Evolutionary conservation across 2,113 vertebrate genomes (phyloP).

Genomic region (Hyperopisus bebe): DNA sequence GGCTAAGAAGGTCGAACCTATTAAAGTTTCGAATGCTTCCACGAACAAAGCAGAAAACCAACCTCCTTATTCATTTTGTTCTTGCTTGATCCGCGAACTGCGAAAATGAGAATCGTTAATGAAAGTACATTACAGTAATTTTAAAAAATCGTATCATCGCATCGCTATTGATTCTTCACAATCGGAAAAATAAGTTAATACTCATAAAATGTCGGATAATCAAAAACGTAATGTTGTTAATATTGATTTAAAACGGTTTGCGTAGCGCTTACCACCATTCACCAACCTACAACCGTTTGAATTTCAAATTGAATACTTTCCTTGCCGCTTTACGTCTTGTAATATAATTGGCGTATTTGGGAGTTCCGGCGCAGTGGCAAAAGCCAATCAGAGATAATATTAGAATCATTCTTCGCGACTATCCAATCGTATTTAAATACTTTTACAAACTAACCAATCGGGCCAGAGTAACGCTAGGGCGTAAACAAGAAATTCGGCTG

Average conservation of each 20-base stretch:
- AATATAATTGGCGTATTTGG: constrained; percentile 39
- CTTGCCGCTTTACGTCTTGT: constrained; percentile 14
- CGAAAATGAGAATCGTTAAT: not conserved
- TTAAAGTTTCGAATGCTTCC: not conserved
- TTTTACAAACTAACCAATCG: constrained; percentile 13
- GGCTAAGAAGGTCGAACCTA: not conserved
- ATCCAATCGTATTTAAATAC: constrained; percentile 4
- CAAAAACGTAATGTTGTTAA: not conserved
- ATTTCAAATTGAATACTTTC: constrained; percentile 52
- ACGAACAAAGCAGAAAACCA: constrained; percentile 2
- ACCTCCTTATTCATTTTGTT: constrained; percentile 37
- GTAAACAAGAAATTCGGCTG: not conserved
- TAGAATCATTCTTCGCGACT: not conserved
- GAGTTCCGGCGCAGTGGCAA: not conserved
- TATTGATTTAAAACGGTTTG: not conserved
- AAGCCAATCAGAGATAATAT: not conserved
- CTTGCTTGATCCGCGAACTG: not conserved
- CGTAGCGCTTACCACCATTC: not conserved
- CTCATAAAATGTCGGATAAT: not conserved
- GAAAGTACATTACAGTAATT: not conserved
- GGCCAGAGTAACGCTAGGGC: not conserved
- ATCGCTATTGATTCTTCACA: not conserved
- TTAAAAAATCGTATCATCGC: not conserved
- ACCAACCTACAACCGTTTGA: constrained; percentile 39
- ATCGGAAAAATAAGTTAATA: not conserved